Evolutionary conservation across 2,113 vertebrate species (phyloP).

Genomic region (Aspiorhynchus laticeps): DNA sequence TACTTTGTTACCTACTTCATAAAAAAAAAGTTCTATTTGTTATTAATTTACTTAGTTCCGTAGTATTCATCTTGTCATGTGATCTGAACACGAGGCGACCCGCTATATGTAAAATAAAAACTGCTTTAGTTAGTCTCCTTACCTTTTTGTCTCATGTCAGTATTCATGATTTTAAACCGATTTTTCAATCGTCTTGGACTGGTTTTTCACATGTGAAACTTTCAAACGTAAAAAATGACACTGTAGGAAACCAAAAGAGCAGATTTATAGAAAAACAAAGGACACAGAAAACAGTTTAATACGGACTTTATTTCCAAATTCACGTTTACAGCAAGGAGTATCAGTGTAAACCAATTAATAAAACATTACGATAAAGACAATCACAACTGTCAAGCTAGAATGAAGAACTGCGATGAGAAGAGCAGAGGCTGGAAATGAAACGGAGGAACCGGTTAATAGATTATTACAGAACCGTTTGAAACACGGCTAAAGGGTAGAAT

Average conservation of each 20-base stretch:
- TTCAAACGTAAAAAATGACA: no score
- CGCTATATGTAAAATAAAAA: neutral
- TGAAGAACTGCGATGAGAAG: slow-evolving; percentile 64
- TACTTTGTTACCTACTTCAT: no score
- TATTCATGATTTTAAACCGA: neutral
- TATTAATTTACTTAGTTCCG: neutral
- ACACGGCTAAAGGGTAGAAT: slow-evolving; percentile 15
- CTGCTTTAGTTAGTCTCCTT: neutral
- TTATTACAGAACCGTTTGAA: slow-evolving; percentile 12
- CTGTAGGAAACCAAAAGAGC: neutral
- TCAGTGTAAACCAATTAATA: slow-evolving; percentile 82
- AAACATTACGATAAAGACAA: slow-evolving; percentile 84
- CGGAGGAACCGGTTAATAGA: slow-evolving; percentile 28
- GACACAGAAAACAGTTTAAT: slow-evolving; percentile 75
- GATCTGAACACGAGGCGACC: neutral
- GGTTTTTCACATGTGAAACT: no score
- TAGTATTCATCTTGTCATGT: neutral
- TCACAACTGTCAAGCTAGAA: slow-evolving; percentile 85
- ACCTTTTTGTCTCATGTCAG: neutral
- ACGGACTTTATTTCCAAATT: slow-evolving; percentile 91
- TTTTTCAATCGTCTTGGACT: no score
- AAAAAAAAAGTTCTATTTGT: no score
- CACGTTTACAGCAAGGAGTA: slow-evolving; percentile 85
- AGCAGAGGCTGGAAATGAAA: slow-evolving; percentile 35
- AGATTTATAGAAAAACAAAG: no score